These are phyloP conservation scores for Falco punctatus DNA, from an alignment of 2,113 vertebrate species.

Conservation along the genomic window DNA sequence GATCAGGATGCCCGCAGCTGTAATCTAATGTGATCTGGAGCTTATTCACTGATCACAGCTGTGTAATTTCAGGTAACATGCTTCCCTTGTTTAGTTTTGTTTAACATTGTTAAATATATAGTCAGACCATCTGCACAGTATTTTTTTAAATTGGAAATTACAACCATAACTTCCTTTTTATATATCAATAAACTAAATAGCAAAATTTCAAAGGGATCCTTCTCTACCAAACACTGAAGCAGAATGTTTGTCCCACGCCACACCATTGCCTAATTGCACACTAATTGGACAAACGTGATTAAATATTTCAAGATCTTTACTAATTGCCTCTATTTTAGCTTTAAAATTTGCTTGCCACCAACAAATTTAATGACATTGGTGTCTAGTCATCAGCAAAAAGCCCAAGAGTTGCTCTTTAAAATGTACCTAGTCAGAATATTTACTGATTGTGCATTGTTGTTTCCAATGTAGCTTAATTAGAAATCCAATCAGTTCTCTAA, in stretches of 20 bases:
- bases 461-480: constrained; percentile 90
- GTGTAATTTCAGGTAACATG: constrained; percentile 87
- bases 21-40: constrained; percentile 82
- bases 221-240: constrained; percentile 86
- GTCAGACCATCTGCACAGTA: constrained; percentile 86
- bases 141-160: constrained; percentile 90
- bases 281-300: constrained; percentile 99
- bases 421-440: constrained; percentile 90
- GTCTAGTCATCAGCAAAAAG: constrained; percentile 90
- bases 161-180: constrained; percentile 88
- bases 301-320: constrained; percentile 98
- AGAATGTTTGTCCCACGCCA: constrained; percentile 89
- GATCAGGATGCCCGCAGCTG: constrained; percentile 76
- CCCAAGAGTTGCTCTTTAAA: constrained; percentile 90
- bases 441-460: constrained; percentile 89
- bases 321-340: constrained; percentile 99
- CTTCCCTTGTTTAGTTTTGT: constrained; percentile 87
- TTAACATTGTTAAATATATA: constrained; percentile 88
- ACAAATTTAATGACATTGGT: constrained; percentile 91
- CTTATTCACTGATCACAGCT: constrained; percentile 84
- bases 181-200: constrained; percentile 90
- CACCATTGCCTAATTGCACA: constrained; percentile 98
- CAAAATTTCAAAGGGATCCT: constrained; percentile 87
- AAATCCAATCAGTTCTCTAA: constrained; percentile 89
- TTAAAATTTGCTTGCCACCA: constrained; percentile 94